Conservation (phyloP, 1,140 invertebrate genomes). For the Lysiphlebus fabarum region DNA sequence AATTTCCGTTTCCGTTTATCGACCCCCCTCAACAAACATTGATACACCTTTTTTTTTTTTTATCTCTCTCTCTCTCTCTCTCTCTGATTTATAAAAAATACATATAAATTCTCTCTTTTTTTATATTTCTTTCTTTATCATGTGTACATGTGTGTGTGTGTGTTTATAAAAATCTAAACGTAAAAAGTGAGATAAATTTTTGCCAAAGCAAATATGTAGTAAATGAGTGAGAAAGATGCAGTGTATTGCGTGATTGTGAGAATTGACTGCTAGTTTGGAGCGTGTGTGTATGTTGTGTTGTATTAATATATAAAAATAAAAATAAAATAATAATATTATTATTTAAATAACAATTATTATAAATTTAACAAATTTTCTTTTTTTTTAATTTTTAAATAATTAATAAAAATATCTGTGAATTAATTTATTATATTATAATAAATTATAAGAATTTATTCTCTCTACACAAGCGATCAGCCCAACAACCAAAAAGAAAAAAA, state of each 20-base stretch:
- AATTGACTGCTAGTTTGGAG: slow-evolving; percentile 40
- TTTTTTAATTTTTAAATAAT: not conserved
- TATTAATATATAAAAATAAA: slow-evolving; percentile 33
- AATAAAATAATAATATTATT: slow-evolving; percentile 11
- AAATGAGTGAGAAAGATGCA: slow-evolving; percentile 40
- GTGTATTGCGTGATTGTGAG: slow-evolving; percentile 49
- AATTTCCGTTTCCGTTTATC: slow-evolving; percentile 38
- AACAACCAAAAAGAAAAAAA: no score
- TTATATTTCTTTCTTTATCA: no score
- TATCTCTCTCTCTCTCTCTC: slow-evolving; percentile 23
- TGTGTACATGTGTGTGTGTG: no score
- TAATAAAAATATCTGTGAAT: no score
- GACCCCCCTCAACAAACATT: slow-evolving; percentile 25
- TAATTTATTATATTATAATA: no score
- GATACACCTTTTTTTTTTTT: slow-evolving; percentile 15
- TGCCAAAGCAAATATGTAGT: slow-evolving; percentile 19
- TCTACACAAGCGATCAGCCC: no score
- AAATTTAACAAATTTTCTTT: slow-evolving; percentile 1
- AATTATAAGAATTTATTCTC: no score
- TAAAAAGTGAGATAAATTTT: no score
- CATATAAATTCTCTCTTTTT: no score
- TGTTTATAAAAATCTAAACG: no score
- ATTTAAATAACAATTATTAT: not conserved
- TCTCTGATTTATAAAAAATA: slow-evolving; percentile 28
- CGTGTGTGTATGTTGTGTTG: slow-evolving; percentile 53